Evolutionary conservation across 53 echinoderm and acorn worm species (phyloP).

Genomic region (Arbacia lixula): DNA sequence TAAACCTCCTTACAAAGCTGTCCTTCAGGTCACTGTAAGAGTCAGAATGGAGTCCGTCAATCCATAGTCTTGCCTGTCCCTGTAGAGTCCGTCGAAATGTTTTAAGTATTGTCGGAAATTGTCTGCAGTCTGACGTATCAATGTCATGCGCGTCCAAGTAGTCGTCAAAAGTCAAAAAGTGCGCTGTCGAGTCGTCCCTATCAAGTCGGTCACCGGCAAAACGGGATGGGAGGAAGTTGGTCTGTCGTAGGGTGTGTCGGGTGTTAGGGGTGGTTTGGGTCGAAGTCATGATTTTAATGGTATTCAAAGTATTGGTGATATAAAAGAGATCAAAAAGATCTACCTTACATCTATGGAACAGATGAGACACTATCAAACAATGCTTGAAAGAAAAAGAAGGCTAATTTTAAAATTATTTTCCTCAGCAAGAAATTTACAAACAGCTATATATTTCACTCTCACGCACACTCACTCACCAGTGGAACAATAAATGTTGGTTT

Average conservation of each 20-base stretch:
- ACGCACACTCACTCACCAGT: too few species aligned
- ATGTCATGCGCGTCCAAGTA: conserved; percentile 16
- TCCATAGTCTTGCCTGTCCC: background rate
- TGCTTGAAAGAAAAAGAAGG: too few species aligned
- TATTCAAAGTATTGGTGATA: too few species aligned
- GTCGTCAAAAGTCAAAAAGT: background rate
- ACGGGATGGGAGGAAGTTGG: background rate
- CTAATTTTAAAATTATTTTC: too few species aligned
- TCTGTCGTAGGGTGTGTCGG: conserved; percentile 8
- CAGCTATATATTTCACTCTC: too few species aligned
- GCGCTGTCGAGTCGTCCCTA: background rate
- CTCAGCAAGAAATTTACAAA: too few species aligned
- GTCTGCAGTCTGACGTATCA: background rate
- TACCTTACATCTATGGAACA: too few species aligned
- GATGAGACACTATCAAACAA: too few species aligned
- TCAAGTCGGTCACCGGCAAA: background rate
- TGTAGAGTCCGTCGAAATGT: background rate
- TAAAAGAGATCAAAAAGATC: too few species aligned
- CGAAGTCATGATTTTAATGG: too few species aligned
- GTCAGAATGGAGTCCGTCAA: background rate
- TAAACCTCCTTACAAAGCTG: conserved; percentile 23
- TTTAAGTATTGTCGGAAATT: background rate
- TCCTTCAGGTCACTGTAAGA: background rate
- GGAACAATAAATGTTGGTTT: too few species aligned
- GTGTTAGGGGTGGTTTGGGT: too few species aligned